Evolutionary conservation across 2,113 vertebrate genomes (phyloP).

Genomic region (Nothocercus nigrocapillus): DNA sequence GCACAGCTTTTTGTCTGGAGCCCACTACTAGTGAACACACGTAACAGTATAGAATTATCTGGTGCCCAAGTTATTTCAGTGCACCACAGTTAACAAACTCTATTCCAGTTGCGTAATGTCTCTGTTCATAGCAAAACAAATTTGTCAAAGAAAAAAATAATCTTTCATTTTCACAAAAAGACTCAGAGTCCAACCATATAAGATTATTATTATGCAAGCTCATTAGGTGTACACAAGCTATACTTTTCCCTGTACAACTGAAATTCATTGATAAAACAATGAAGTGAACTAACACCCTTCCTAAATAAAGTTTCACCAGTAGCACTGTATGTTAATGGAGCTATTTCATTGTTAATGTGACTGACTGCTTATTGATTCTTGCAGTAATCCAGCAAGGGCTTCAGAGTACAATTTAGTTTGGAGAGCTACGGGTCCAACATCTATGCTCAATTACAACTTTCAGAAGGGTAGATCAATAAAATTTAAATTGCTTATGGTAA

Average conservation of each 20-base stretch:
- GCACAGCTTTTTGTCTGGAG: slow-evolving; percentile 48
- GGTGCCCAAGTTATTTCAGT: slow-evolving; percentile 67
- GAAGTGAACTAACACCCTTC: slow-evolving; percentile 81
- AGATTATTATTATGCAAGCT: slow-evolving; percentile 75
- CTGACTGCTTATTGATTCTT: slow-evolving; percentile 89
- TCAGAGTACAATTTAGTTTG: slow-evolving; percentile 84
- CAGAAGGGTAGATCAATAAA: slow-evolving; percentile 94
- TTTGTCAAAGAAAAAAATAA: slow-evolving; percentile 52
- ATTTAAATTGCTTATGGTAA: slow-evolving; percentile 99
- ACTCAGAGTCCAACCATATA: slow-evolving; percentile 55
- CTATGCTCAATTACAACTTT: slow-evolving; percentile 93
- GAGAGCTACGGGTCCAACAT: slow-evolving; percentile 81
- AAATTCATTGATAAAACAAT: slow-evolving; percentile 85
- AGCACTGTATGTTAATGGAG: slow-evolving; percentile 89
- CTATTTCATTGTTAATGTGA: slow-evolving; percentile 91
- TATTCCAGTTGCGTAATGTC: slow-evolving; percentile 64
- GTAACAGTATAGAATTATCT: slow-evolving; percentile 48
- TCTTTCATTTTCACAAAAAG: slow-evolving; percentile 47
- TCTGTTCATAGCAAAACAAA: slow-evolving; percentile 75
- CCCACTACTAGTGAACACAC: slow-evolving; percentile 38
- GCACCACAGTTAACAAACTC: slow-evolving; percentile 53
- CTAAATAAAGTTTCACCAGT: slow-evolving; percentile 87
- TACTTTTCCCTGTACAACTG: slow-evolving; percentile 74
- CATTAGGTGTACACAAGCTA: slow-evolving; percentile 79
- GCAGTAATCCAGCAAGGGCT: slow-evolving; percentile 82